These are phyloP conservation scores for Machimus atricapillus DNA, from an alignment of 2,888 invertebrate species.

Conservation along the genomic window DNA sequence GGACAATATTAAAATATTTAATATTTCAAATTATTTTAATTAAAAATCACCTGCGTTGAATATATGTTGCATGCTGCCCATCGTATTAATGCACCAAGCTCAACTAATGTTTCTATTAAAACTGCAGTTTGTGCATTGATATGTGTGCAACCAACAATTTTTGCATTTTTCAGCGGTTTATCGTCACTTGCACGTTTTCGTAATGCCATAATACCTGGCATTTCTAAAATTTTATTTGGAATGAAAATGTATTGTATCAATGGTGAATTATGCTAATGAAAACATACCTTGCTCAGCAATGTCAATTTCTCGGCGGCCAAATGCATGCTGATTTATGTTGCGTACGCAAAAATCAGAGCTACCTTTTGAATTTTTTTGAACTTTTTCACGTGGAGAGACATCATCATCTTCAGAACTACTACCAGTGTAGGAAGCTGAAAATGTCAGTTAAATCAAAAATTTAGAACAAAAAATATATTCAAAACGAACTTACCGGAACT, in stretches of 20 bases:
- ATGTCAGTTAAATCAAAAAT: too few relatives aligned
- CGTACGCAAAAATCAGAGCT: conserved; percentile 92
- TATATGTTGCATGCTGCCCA: conserved; percentile 99
- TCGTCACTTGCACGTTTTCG: conserved; percentile 91
- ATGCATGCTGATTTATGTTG: conserved; percentile 91
- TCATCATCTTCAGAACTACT: conserved; percentile 95
- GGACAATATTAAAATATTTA: not conserved
- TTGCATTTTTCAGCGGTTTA: conserved; percentile 93
- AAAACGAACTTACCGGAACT: conserved; percentile 76
- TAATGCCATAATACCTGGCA: conserved; percentile 97
- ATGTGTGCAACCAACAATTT: conserved; percentile 97
- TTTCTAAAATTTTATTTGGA: conserved; percentile 69
- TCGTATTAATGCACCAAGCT: conserved; percentile 88
- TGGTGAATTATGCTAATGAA: too few relatives aligned
- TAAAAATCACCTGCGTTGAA: conserved; percentile 79
- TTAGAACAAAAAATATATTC: not conserved
- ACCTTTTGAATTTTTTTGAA: conserved; percentile 84
- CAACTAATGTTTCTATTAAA: conserved; percentile 86
- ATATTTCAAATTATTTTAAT: not conserved
- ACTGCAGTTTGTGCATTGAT: conserved; percentile 99
- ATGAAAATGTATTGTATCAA: not conserved
- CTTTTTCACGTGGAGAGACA: conserved; percentile 90
- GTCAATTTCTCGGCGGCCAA: conserved; percentile 95
- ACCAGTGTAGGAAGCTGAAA: conserved; percentile 68
- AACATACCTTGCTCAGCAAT: conserved; percentile 88